A percentile compares a stretch with the other conserved stretches of the same genome.
Conservation (phyloP, 2,113 vertebrate species). For the Neodontobutis hainanensis region DNA sequence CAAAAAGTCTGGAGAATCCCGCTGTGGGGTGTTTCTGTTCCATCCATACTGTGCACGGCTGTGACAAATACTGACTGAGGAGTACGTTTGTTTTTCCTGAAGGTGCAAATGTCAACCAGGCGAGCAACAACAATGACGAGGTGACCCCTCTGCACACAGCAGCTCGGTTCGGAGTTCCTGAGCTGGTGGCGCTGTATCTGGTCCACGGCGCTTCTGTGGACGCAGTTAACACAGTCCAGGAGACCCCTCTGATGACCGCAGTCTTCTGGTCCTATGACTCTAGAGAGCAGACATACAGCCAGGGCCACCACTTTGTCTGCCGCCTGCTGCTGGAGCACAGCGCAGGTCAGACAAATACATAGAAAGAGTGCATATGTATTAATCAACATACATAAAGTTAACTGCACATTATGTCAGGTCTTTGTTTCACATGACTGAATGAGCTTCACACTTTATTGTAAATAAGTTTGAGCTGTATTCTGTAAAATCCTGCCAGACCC, state of each 20-base stretch:
- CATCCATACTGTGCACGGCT: too few species aligned
- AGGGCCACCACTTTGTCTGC: conserved; percentile 87
- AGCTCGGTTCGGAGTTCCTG: conserved; percentile 84
- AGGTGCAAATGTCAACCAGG: conserved; percentile 89
- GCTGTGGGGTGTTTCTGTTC: too few species aligned
- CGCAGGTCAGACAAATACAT: conserved; percentile 64
- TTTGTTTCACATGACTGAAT: background rate
- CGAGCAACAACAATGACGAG: conserved; percentile 83
- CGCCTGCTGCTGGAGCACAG: conserved; percentile 86
- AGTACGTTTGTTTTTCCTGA: background rate
- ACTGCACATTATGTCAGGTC: background rate
- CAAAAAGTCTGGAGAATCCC: too few species aligned
- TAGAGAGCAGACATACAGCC: conserved; percentile 87
- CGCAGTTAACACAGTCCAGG: conserved; percentile 81
- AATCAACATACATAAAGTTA: too few species aligned
- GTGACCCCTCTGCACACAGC: conserved; percentile 89
- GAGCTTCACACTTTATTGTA: too few species aligned
- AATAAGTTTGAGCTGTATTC: too few species aligned
- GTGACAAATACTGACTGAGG: too few species aligned
- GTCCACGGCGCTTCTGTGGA: conserved; percentile 84
- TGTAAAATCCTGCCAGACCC: conserved; percentile 67
- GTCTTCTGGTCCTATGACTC: conserved; percentile 88
- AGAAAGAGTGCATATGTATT: too few species aligned
- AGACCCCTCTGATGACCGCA: conserved; percentile 89
- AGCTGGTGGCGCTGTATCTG: conserved; percentile 87